Conservation (phyloP, 2,888 invertebrate species). For the Eulithis prunata region DNA sequence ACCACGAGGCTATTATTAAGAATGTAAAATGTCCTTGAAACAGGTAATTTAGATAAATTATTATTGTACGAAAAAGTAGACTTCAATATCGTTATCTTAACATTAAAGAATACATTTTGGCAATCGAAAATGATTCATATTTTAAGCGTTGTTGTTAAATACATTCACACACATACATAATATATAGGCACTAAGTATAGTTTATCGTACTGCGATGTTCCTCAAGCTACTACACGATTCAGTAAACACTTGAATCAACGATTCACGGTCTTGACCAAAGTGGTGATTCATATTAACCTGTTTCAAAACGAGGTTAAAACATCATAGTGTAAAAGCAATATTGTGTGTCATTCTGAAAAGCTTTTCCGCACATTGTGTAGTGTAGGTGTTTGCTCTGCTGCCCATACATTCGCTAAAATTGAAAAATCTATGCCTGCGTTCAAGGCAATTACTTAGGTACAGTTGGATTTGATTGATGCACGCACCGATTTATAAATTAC, state of each 20-base stretch:
- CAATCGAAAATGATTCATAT: constrained; percentile 59
- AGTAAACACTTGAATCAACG: constrained; percentile 32
- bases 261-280: neutral
- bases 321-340: constrained; percentile 9
- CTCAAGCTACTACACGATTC: constrained; percentile 63
- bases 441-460: constrained; percentile 27
- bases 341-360: constrained; percentile 8
- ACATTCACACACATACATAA: constrained; percentile 46
- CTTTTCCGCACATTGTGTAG: constrained; percentile 20
- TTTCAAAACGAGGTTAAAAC: neutral
- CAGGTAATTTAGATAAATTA: constrained; percentile 65
- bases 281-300: neutral
- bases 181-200: constrained; percentile 51
- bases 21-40: constrained; percentile 55
- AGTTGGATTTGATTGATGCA: constrained; percentile 14
- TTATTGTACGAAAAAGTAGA: constrained; percentile 55
- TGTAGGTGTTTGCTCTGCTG: constrained; percentile 20
- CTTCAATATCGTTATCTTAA: constrained; percentile 54
- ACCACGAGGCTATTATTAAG: constrained; percentile 47
- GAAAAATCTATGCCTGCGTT: constrained; percentile 25
- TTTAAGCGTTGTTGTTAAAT: constrained; percentile 74
- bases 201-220: constrained; percentile 71
- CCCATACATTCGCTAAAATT: constrained; percentile 30
- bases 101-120: constrained; percentile 56
- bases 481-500: neutral